Evolutionary conservation across 2,888 invertebrate species (phyloP), one percentile per base, ranked within the genome.

Genomic region (Tetrapedia diversipes): DNA sequence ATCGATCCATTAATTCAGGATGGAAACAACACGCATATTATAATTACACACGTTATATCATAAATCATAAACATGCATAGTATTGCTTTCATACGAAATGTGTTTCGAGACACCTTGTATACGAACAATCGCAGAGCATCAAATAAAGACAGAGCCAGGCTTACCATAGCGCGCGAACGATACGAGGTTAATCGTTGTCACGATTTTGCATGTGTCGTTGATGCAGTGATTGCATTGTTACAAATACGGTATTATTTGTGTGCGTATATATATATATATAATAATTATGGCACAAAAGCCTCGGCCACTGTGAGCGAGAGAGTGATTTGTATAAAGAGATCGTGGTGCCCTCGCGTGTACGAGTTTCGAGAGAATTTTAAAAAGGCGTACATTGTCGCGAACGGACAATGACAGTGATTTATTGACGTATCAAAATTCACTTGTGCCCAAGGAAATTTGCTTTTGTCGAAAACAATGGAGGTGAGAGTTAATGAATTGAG

Each of bases 381-480:
- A 41, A 56, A 57, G 54, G 72, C 71, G 78, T 73, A 79, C 82
- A 79, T 77, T 67, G 75, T 68, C 69, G 59, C 56, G 51, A 27
- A 41, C 67, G 51, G 32, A 68, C 80, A 85, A 82, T 84, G 85
- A 80, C 81, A 75, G 73, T 82, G 83, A 87, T 85, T 86, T 87
- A 87, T 88, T 82, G 83, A 77, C 81, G 79, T 84, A 82, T 85
- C 81, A 57, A 83, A 79, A 86, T 85, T 86, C 66, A 72, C 53
- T 67, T 70, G 85, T 82, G 77, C 29, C 72, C 75, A 72, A 69
- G 81, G 83, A 85, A 84, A 88, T 86, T 85, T 81, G 81, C 79
- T 79, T 79, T 77, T 69, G 69, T 66, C 81, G 81, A 82, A 87
- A 85, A 89, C 88, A 89, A 89, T 89, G 83, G 84, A 72, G 73